Percentiles rank a stretch among this genome's conserved stretches.
Evolutionary conservation across 2,113 vertebrate species (phyloP).

Genomic region (Myocastor coypus): DNA sequence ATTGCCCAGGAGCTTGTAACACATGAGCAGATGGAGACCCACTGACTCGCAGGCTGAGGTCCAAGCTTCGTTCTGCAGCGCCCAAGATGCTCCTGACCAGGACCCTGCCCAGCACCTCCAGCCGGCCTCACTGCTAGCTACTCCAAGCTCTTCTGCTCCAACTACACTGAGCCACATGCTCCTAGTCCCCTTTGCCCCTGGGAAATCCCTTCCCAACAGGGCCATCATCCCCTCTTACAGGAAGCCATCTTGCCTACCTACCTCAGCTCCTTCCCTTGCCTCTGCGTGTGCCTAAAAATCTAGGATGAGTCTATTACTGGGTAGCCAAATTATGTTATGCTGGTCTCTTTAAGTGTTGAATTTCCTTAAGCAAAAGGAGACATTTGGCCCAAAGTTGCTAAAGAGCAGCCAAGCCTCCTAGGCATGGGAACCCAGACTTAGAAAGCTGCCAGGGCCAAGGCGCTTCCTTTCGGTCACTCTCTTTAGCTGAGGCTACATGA

Average conservation of each 20-base stretch:
- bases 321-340: background rate
- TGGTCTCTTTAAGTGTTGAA: background rate
- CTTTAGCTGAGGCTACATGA: background rate
- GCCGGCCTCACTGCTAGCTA: background rate
- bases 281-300: background rate
- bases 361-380: background rate
- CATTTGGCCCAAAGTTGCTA: background rate
- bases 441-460: background rate
- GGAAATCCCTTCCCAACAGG: background rate
- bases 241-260: background rate
- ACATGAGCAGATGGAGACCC: background rate
- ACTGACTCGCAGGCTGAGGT: background rate
- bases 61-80: background rate
- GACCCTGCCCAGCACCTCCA: background rate
- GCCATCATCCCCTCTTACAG: background rate
- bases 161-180: background rate
- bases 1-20: background rate
- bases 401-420: background rate
- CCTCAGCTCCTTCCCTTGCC: too few species aligned
- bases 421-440: background rate
- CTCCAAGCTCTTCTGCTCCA: too few species aligned
- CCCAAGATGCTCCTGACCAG: background rate
- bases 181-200: background rate
- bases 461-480: background rate
- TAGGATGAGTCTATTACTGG: background rate